Evolutionary conservation across 2,888 invertebrate genomes (phyloP), one percentile per base, ranked within the genome.

Genomic region (Phrixothrix hirtus): DNA sequence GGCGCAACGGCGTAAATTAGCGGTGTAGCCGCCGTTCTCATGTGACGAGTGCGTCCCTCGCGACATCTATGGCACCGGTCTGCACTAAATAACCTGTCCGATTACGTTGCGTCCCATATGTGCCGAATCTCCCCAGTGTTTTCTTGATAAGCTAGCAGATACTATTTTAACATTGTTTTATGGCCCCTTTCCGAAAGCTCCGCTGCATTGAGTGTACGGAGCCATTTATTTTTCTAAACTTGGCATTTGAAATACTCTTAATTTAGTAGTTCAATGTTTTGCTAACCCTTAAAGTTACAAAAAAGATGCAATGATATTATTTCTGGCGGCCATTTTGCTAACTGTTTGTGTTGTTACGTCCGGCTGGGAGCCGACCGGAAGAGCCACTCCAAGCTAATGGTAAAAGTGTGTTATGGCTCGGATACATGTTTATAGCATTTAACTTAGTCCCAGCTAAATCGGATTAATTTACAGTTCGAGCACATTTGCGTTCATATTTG

Each of bases 371-470:
- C 58, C 59, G 63, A 61, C 68, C 67, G 68, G 69, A 69, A 69
- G 68, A 70, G 66, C 68, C 68, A 68, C 68, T 70, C 62, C 60
- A 64, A 56, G 60, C 67, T 72, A 72, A 71, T 69, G 69, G 68
- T 66, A 67, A 72, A 70, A 70, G 67, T 70, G 60, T 70, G 71
- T 70, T 69, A 63, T 61, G 62, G 65, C 61, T 50, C 61, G 66
- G 67, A 62, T 70, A 71, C 72, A 72, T 69, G 72, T 67, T 71
- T 72, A 71, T 70, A 67, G 68, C 71, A 72, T 72, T 72, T 71
- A 70, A 68, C 67, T 69, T 62, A 61, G 64, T 59, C 58, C 60
- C 57, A 59, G 66, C 58, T 56, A 64, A 68, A 66, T 66, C 63
- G 63, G 62, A 62, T 66, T 64, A 64, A 61, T 65, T 62, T 60